Conservation (phyloP, 2,113 vertebrate genomes). For the Megatriorchis doriae region DNA sequence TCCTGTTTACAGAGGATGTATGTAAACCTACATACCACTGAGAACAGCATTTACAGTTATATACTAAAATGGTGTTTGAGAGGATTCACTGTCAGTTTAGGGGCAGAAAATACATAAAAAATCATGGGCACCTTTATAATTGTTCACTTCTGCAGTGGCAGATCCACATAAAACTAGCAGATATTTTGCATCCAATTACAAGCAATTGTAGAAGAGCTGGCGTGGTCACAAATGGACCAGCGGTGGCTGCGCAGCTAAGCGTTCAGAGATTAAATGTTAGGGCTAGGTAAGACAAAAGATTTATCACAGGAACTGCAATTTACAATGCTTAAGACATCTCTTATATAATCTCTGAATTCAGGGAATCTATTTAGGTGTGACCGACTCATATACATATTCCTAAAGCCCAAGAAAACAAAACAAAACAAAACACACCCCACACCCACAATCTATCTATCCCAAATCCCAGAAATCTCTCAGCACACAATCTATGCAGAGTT, state of each 20-base stretch:
- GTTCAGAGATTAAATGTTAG: neutral
- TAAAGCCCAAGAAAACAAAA: neutral
- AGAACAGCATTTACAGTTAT: neutral
- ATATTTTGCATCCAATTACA: neutral
- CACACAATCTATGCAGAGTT: neutral
- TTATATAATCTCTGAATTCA: conserved; percentile 23
- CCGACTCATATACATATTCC: neutral
- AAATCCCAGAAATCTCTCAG: neutral
- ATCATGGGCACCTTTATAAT: neutral
- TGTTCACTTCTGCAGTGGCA: neutral
- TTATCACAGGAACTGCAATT: conserved; percentile 11
- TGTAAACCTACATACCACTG: neutral
- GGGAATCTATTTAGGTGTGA: neutral
- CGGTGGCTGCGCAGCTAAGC: neutral
- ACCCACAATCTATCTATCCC: neutral
- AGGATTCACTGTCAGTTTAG: neutral
- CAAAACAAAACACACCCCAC: neutral
- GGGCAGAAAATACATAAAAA: neutral
- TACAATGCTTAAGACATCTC: conserved; percentile 32
- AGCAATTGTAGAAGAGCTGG: neutral
- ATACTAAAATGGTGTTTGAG: neutral
- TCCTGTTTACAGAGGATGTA: neutral
- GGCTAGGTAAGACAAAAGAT: neutral
- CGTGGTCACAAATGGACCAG: neutral
- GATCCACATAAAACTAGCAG: neutral